Evolutionary conservation across 2,797 vertebrate genomes (phyloP), one percentile per base, ranked within the genome.

Genomic region (Catostomus latipinnis): DNA sequence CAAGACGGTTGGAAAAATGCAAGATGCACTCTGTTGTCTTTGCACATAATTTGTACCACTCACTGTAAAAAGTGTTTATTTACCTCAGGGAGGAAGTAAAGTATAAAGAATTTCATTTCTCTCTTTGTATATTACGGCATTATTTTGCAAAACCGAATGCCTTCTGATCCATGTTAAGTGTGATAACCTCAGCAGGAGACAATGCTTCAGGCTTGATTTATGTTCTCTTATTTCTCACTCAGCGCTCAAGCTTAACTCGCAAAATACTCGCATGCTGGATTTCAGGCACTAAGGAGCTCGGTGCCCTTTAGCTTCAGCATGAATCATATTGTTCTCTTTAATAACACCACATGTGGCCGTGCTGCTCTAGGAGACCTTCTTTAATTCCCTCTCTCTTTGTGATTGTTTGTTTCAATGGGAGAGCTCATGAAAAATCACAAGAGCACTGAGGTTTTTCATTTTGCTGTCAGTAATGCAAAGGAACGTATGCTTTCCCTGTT

Each of bases 201-300:
- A 85, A 88, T 86, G 70, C 86, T 90, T 90, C 78, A 80, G 82
- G 76, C 48, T 88, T 90, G 88, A 91, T 92, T 92, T 91, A 93
- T 68, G 62, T 82, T 82, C 85, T 86, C 84, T 87, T 91, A 92
- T 89, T 91, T 91, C 88, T 87, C 74, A 46, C 86, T 82, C 74
- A 69, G 84, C 84, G 87, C 86, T 88, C 83, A 81, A 83, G 87
- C 89, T 87, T 86, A 82, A 85, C 87, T 84, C 18, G 43, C 87
- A 90, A 92, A 92, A 93, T 93, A 92, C 90, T 76, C 85, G 74
- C 57, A 61, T 68, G 60, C 73, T 81, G 53, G 89, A 86, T 52
- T 82, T 77, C 76, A 81, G 81, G 81, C 88, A 90, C 84, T 50
- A 67, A 71, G 86, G 88, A 90, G 90, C 89, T 89, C 76, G 67